Base-by-base conservation (phyloP, 2,888 invertebrate genomes). In the Charanyca ferruginea region DNA sequence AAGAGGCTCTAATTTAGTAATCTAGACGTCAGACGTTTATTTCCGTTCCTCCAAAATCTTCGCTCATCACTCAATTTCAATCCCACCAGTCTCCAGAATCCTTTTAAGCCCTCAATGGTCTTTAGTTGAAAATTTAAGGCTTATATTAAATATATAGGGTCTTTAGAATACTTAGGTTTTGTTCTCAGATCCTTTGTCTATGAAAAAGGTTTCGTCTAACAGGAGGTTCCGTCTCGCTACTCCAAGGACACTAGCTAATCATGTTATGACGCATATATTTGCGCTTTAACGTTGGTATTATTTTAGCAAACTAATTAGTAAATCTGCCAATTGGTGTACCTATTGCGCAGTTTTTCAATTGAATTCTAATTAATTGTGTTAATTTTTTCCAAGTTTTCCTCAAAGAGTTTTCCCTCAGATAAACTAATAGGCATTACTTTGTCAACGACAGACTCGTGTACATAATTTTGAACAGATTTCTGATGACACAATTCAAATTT, bases 231-330 rank as follows among this genome's bases (percentile, higher is more conserved):
- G 32, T 49, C 38, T 70, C 57, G 38, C 53, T 28, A 35, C 28
- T 44, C 41, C 77, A 73, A 73, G 73, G 77, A 71, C 63, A 35
- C 18, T 11, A 49, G 20, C 54, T 55, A 55, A 71, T 54, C 44
- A 61, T 22, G 38, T 59, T 55, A 52, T 57, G 72, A 58, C 77
- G 73, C 77, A 71, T 63, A 54, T 54, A 53, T 70, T 71, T 63
- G 57, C 57, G 23, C 63, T 49, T 54, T 32, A 52, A 57, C 23
- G 49, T 77, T 23, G 16, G 45, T 53, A 70, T 57, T 70, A 53
- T 73, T 71, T 58, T 47, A 44, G 49, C 65, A 48, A 48, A 65
- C 49, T 63, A 71, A 63, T 73, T 71, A 71, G 49, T 35, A 28
- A 57, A 22, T 63, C 48, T 3, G 48, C 32, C 42, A 60, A 53